Percentiles rank a stretch among this genome's conserved stretches.
Conservation (phyloP, 2,113 vertebrate species). For the Piprites chloris region DNA sequence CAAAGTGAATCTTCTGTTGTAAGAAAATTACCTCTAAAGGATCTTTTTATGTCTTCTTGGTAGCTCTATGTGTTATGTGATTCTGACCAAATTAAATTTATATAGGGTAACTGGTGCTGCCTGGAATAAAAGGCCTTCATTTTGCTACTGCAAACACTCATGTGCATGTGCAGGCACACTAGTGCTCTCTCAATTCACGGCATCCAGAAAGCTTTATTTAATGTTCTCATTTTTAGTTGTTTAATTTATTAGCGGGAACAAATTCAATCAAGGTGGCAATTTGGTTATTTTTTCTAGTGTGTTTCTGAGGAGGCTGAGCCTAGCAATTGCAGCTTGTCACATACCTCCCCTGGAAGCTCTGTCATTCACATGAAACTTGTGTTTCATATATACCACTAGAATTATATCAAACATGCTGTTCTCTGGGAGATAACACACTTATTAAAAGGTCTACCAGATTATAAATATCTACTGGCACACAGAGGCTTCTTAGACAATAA, state of each 20-base stretch:
- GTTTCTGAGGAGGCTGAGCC: not conserved
- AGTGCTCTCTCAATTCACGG: not conserved
- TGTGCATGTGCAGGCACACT: not conserved
- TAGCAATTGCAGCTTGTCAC: not conserved
- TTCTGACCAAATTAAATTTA: constrained; percentile 16
- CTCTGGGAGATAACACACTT: constrained; percentile 34
- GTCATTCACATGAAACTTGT: not conserved
- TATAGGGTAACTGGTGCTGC: not conserved
- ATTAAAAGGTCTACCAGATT: constrained; percentile 25
- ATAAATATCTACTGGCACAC: constrained; percentile 40
- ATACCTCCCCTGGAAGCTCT: not conserved
- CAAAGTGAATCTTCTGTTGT: not conserved
- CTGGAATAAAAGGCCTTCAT: not conserved
- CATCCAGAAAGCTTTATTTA: constrained; percentile 1
- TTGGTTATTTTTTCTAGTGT: not conserved
- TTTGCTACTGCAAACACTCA: not conserved
- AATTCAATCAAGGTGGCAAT: not conserved
- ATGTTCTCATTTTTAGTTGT: constrained; percentile 13
- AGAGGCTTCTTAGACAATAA: constrained; percentile 15
- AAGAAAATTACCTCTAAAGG: not conserved
- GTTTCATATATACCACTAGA: constrained; percentile 20
- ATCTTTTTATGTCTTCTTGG: not conserved
- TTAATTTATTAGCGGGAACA: constrained; percentile 16
- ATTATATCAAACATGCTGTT: constrained; percentile 41
- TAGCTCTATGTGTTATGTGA: not conserved